Evolutionary conservation across 2,888 invertebrate species (phyloP), one percentile per base, ranked within the genome.

Genomic region (Scelioninae gen. 1): DNA sequence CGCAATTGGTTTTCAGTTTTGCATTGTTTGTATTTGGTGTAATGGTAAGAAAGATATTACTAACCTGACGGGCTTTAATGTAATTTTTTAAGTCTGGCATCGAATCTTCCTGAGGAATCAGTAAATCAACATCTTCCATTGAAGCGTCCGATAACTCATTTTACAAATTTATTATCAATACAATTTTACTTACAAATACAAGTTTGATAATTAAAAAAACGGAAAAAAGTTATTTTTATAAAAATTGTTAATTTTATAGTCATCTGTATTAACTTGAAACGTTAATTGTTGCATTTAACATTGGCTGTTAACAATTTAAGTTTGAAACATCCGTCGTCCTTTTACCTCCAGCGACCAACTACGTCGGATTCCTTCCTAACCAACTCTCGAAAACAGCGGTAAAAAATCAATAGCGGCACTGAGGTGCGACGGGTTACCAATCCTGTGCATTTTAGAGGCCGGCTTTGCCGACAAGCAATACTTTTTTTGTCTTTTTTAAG

Each of bases 91-190:
- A 88, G 85, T 89, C 89, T 86, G 89, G 84, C 86, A 88, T 88
- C 88, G 85, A 88, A 85, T 90, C 89, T 90, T 91, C 89, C 90
- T 91, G 89, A 84, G 88, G 88, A 88, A 89, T 87, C 88, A 88
- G 88, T 86, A 89, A 85, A 83, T 87, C 86, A 90, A 86, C 86
- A 90, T 90, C 91, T 90, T 90, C 89, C 88, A 89, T 62, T 90
- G 90, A 89, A 88, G 89, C 76, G 85, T 87, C 84, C 53, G 74
- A 49, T 78, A 71, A 32, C 15, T 47, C 29, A 56, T 38, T 69
- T 56, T 55, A 60, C 72, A 43, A 68, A 81, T 63, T 53, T 45
- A 60, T 45, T 74, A 79, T 47, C 34, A 23, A 23, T 23, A 23
- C 23, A 23, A 23, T 23, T 23, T 23, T 23, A 23, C 23, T 23